Evolutionary conservation across 2,888 invertebrate genomes (phyloP).

Genomic region (Cenopis cana): DNA sequence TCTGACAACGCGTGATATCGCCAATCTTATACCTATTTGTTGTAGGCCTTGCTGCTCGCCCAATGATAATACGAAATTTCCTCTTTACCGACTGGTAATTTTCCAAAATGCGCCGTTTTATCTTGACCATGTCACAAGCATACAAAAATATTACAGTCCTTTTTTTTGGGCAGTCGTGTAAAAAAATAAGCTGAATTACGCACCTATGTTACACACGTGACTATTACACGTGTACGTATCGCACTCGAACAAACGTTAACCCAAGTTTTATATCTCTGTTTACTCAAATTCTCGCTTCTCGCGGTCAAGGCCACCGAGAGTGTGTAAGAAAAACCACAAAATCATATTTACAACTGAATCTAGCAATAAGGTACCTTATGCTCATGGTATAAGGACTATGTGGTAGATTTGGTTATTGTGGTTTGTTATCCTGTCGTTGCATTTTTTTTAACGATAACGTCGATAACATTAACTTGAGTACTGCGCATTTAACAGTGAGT

Average conservation of each 20-base stretch:
- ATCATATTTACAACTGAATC: background rate
- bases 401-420: background rate
- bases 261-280: slow-evolving; percentile 27
- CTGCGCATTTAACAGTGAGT: slow-evolving; percentile 17
- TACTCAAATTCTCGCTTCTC: slow-evolving; percentile 29
- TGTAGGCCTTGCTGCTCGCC: background rate
- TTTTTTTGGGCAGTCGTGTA: no score
- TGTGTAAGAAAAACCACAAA: background rate
- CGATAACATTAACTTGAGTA: slow-evolving; percentile 5
- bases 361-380: background rate
- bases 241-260: background rate
- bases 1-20: background rate
- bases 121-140: no score
- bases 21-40: background rate
- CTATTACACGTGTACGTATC: background rate
- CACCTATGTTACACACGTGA: background rate
- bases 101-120: no score
- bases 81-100: no score
- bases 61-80: no score
- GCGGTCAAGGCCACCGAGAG: slow-evolving; percentile 26
- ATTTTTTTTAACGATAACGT: slow-evolving; percentile 27
- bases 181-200: background rate
- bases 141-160: no score
- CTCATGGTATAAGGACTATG: background rate
- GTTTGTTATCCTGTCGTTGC: slow-evolving; percentile 6